These are phyloP conservation scores for Sialis lutaria DNA, from an alignment of 2,888 invertebrate genomes.

Conservation along the genomic window DNA sequence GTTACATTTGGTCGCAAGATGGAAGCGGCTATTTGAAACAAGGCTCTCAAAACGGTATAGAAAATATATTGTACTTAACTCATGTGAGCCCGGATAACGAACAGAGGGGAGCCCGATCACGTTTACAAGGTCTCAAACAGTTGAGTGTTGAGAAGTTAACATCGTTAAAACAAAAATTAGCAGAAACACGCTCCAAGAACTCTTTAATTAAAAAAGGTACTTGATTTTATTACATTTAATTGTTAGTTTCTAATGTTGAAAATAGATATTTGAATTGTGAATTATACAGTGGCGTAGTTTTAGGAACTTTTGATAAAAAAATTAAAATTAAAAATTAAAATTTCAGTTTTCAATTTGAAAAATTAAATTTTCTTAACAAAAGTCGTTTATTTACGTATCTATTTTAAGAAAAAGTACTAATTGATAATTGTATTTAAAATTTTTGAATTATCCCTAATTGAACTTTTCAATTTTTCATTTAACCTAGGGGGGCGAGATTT, in stretches of 20 bases:
- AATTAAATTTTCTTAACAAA: too few species aligned
- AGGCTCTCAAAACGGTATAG: slow-evolving; percentile 8
- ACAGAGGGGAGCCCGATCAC: slow-evolving; percentile 27
- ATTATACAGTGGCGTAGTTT: background rate
- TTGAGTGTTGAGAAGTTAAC: slow-evolving; percentile 50
- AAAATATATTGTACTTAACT: slow-evolving; percentile 10
- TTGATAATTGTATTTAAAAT: too few species aligned
- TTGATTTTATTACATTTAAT: background rate
- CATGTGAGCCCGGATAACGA: slow-evolving; percentile 19
- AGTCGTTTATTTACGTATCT: too few species aligned
- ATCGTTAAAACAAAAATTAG: slow-evolving; percentile 41
- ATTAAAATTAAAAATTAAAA: too few species aligned
- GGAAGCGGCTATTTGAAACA: slow-evolving; percentile 6
- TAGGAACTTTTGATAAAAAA: too few species aligned
- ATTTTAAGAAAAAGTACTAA: too few species aligned
- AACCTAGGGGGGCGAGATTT: too few species aligned
- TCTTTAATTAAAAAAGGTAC: background rate
- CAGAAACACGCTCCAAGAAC: slow-evolving; percentile 29
- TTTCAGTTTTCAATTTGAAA: too few species aligned
- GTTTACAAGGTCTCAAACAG: slow-evolving; percentile 44
- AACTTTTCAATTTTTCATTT: too few species aligned
- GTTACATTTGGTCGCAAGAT: slow-evolving; percentile 48
- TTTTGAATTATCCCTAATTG: too few species aligned
- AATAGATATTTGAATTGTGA: background rate
- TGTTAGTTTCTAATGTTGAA: too few species aligned